Conservation (phyloP, 2,113 vertebrate species). For the Meles meles region DNA sequence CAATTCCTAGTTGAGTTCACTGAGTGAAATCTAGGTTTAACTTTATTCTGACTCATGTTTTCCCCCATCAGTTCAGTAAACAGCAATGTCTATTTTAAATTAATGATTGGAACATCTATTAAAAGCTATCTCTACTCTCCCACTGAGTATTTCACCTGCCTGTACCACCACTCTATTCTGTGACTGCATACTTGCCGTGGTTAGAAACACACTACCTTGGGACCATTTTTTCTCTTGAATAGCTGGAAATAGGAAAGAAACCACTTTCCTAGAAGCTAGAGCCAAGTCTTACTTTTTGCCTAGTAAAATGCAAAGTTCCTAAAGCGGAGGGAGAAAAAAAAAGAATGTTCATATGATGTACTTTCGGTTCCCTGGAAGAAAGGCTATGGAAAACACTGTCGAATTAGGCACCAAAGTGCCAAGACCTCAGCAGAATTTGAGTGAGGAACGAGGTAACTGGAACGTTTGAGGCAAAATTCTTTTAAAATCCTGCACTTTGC, state of each 20-base stretch:
- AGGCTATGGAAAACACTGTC: background rate
- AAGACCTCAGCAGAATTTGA: background rate
- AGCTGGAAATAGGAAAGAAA: background rate
- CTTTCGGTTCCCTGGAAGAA: background rate
- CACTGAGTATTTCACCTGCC: background rate
- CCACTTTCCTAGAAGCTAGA: background rate
- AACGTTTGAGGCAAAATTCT: background rate
- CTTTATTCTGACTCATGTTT: background rate
- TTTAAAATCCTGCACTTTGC: background rate
- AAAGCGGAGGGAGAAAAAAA: no score
- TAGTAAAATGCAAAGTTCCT: background rate
- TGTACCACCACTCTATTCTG: background rate
- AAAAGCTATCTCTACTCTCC: background rate
- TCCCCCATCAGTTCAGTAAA: background rate
- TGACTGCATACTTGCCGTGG: background rate
- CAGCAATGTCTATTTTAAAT: slow-evolving; percentile 1
- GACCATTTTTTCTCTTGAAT: background rate
- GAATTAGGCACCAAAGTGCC: background rate
- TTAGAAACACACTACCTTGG: background rate
- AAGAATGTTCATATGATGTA: background rate
- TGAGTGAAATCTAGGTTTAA: background rate
- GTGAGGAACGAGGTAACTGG: background rate
- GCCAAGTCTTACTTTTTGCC: background rate
- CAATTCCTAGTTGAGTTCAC: background rate
- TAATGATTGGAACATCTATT: background rate